Evolutionary conservation across 2,888 invertebrate species (phyloP), one percentile per base, ranked within the genome.

Genomic region (Cryptocephalus primarius): DNA sequence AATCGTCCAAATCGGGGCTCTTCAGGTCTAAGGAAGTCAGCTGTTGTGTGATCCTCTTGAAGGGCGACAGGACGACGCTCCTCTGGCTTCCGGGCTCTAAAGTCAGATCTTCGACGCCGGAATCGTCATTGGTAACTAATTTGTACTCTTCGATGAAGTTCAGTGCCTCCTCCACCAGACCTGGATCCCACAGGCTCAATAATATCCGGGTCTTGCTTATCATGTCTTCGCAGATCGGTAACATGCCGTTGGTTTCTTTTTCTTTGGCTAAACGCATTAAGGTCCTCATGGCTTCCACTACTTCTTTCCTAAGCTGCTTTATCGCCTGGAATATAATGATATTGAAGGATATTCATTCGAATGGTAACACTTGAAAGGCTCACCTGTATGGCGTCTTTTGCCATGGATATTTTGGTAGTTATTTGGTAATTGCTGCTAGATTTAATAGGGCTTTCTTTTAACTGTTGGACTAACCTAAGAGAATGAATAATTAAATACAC

Each of bases 141-240:
- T 82, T 85, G 59, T 87, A 82, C 66, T 86, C 83, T 58, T 90
- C 89, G 41, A 92, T 80, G 59, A 85, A 87, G 9, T 82, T 80
- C 40, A 93, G 74, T 0, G 90, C 87, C 63, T 92, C 89, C 63
- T 92, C 91, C 0, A 93, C 85, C 34, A 89, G 72, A 8, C 81
- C 81, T 0, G 88, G 85, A 64, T 92, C 89, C 87, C 92, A 93
- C 2, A 92, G 76, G 43, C 83, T 82, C 2, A 91, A 72, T 46
- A 93, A 72, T 43, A 85, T 85, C 51, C 84, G 77, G 0, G 89
- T 85, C 75, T 88, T 87, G 32, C 76, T 75, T 48, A 85, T 79
- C 83, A 85, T 85, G 58, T 84, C 83, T 58, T 85, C 84, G 60
- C 85, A 85, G 50, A 85, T 77, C 3, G 82, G 82, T 60, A 84